These are phyloP conservation scores for Himantopus leucocephalus DNA, from an alignment of 2,113 vertebrate genomes.

Conservation along the genomic window DNA sequence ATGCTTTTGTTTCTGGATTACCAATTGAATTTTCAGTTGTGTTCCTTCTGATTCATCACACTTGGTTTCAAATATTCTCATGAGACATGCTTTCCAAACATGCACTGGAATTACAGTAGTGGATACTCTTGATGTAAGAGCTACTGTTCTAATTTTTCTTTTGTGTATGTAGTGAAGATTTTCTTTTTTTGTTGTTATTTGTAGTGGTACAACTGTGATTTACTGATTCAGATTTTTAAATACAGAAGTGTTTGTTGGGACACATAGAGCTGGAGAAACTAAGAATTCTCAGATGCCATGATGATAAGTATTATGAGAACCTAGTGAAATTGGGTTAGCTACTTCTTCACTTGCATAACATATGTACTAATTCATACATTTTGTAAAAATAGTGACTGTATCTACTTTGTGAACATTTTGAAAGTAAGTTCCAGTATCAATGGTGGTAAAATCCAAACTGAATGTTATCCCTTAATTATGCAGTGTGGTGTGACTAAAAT, in stretches of 20 bases:
- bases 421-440: background rate
- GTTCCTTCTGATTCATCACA: background rate
- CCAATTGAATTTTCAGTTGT: background rate
- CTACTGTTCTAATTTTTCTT: background rate
- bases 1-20: background rate
- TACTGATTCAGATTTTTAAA: background rate
- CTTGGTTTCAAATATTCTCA: background rate
- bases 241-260: background rate
- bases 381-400: background rate
- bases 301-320: background rate
- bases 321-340: background rate
- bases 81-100: background rate
- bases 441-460: background rate
- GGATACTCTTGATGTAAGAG: background rate
- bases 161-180: background rate
- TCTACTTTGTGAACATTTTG: background rate
- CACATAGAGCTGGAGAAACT: background rate
- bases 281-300: background rate
- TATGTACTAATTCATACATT: background rate
- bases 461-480: background rate
- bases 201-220: background rate
- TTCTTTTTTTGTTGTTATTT: background rate
- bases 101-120: background rate
- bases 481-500: background rate
- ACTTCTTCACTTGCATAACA: background rate